Conservation (phyloP, 1,140 invertebrate species). For the Himalopsyche phryganea region DNA sequence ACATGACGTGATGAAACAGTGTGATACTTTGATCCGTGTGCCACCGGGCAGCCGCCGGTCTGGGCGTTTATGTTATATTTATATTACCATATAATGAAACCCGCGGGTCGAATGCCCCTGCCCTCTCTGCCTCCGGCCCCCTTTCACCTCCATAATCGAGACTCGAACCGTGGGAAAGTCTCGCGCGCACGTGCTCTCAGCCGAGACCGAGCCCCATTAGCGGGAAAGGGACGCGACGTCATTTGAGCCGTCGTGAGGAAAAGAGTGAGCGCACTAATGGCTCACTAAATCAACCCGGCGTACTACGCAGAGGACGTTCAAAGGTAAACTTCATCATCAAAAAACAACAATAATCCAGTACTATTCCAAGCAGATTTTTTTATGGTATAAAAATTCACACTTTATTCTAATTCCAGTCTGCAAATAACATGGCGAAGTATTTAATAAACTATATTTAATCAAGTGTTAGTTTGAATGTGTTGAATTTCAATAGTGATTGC, state of each 20-base stretch:
- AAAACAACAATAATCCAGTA: not conserved
- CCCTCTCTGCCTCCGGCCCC: no score
- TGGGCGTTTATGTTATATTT: slow-evolving; percentile 2
- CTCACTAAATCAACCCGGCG: not conserved
- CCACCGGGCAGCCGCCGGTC: slow-evolving; percentile 7
- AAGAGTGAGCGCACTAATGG: not conserved
- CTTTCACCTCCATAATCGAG: no score
- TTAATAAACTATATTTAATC: no score
- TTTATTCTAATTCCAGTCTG: no score
- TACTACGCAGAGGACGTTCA: slow-evolving; percentile 1
- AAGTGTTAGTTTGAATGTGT: not conserved
- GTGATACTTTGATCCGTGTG: slow-evolving; percentile 2
- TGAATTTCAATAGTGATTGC: not conserved
- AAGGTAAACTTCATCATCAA: not conserved
- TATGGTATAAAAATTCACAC: not conserved
- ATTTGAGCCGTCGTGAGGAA: not conserved
- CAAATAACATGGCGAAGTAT: no score
- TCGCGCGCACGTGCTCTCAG: slow-evolving; percentile 3
- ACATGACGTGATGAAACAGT: slow-evolving; percentile 1
- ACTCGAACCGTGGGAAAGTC: slow-evolving; percentile 7
- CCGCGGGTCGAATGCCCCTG: not conserved
- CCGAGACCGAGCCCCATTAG: slow-evolving; percentile 1
- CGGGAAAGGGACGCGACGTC: not conserved
- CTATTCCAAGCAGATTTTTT: not conserved
- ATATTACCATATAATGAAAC: slow-evolving; percentile 26